phyloP scores from a whole-genome alignment of 2,797 vertebrate genomes.

The Sternarchorhynchus goeldii region DNA sequence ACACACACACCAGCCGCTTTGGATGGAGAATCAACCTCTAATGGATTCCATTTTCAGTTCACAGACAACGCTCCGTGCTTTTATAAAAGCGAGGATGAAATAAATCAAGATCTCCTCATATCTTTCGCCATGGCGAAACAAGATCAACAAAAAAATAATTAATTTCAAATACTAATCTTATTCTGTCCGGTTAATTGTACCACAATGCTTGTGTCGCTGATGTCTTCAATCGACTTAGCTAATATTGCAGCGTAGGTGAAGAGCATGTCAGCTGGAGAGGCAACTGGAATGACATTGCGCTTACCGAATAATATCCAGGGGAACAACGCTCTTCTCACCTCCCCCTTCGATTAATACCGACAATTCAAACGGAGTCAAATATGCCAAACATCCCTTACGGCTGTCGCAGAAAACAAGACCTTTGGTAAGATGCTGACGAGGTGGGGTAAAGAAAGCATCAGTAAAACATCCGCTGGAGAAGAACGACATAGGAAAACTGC shows the following conservation, averaged over 20 bases:
- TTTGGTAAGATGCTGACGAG: conserved; percentile 51
- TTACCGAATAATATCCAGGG: conserved; percentile 78
- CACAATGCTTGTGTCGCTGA: background rate
- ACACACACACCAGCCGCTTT: conserved; percentile 37
- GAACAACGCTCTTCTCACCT: conserved; percentile 69
- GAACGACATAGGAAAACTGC: conserved; percentile 67
- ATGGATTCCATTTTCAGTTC: conserved; percentile 59
- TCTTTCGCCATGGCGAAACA: background rate
- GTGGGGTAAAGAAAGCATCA: conserved; percentile 64
- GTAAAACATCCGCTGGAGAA: conserved; percentile 56
- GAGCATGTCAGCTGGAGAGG: conserved; percentile 53
- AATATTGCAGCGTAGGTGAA: conserved; percentile 45
- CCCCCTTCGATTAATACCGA: conserved; percentile 62
- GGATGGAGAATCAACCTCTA: conserved; percentile 61
- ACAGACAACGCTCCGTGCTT: conserved; percentile 36
- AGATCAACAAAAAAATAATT: background rate
- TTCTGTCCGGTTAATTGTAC: background rate
- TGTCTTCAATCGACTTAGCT: background rate
- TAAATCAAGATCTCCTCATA: background rate
- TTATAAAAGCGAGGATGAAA: conserved; percentile 28
- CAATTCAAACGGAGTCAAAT: conserved; percentile 69
- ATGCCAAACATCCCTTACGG: conserved; percentile 65
- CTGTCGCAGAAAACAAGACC: conserved; percentile 52
- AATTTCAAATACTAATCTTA: background rate
- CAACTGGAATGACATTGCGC: conserved; percentile 77